A percentile compares a stretch with the other conserved stretches of the same genome.
Evolutionary conservation across 2,888 invertebrate species (phyloP).

Genomic region (Clistopyga incitator): DNA sequence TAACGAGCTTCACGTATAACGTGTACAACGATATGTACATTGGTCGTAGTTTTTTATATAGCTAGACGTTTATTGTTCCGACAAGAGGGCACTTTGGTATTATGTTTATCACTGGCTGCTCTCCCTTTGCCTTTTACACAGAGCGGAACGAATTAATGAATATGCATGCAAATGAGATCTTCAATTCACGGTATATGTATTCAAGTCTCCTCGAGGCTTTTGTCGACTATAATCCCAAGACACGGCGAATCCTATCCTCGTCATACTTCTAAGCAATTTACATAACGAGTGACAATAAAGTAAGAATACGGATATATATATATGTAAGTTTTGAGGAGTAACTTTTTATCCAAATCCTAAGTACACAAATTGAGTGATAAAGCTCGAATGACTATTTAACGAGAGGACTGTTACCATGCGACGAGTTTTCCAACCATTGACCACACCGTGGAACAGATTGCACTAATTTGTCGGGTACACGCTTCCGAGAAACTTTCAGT

Average conservation of each 20-base stretch:
- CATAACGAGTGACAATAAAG: conserved; percentile 28
- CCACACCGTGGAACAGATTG: conserved; percentile 26
- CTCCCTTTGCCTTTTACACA: conserved; percentile 15
- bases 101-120: conserved; percentile 51
- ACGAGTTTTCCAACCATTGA: conserved; percentile 18
- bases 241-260: conserved; percentile 20
- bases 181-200: conserved; percentile 38
- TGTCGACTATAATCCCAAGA: conserved; percentile 28
- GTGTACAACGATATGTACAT: conserved; percentile 1
- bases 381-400: conserved; percentile 46
- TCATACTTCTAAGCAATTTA: conserved; percentile 16
- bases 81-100: conserved; percentile 56
- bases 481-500: conserved; percentile 29
- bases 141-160: conserved; percentile 52
- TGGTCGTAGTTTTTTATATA: conserved; percentile 49
- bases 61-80: conserved; percentile 59
- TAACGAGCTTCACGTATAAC: conserved; percentile 42
- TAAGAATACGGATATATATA: neutral
- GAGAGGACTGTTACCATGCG: conserved; percentile 20
- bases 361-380: conserved; percentile 48
- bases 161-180: conserved; percentile 52
- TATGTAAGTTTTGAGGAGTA: conserved; percentile 11
- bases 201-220: conserved; percentile 13
- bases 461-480: conserved; percentile 28
- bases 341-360: conserved; percentile 33